Evolutionary conservation across 2,797 vertebrate genomes (phyloP).

Genomic region (Myripristis jacobus): DNA sequence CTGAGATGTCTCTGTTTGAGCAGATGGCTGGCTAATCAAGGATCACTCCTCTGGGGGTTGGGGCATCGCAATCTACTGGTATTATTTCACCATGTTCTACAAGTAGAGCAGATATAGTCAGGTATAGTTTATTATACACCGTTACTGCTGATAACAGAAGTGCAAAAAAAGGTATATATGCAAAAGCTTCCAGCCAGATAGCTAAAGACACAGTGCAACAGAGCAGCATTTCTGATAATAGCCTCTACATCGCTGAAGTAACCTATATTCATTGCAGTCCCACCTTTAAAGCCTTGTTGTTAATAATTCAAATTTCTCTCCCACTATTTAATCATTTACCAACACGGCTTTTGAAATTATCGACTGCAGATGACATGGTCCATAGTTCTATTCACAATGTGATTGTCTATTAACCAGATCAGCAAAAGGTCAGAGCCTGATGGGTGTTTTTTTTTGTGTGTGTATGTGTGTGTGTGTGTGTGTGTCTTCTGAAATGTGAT

Average conservation of each 20-base stretch:
- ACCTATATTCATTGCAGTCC: constrained; percentile 29
- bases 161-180: not conserved
- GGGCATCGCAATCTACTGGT: constrained; percentile 67
- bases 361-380: constrained; percentile 69
- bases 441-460: constrained; percentile 18
- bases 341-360: constrained; percentile 75
- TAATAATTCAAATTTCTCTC: constrained; percentile 67
- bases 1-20: constrained; percentile 78
- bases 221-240: not conserved
- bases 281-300: constrained; percentile 11
- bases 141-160: not conserved
- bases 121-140: not conserved
- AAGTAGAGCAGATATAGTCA: too few species aligned
- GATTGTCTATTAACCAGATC: constrained; percentile 79
- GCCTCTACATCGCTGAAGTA: constrained; percentile 13
- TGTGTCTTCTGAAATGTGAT: too few species aligned
- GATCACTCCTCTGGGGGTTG: constrained; percentile 62
- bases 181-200: not conserved
- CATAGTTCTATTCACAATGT: constrained; percentile 74
- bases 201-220: not conserved
- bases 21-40: constrained; percentile 80
- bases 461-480: too few species aligned
- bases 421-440: constrained; percentile 40
- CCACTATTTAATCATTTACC: constrained; percentile 80
- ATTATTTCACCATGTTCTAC: constrained; percentile 56